Percentiles rank a stretch among this genome's conserved stretches.
phyloP scores from a whole-genome alignment of 1,140 invertebrate species.

The Acarapis woodi region DNA sequence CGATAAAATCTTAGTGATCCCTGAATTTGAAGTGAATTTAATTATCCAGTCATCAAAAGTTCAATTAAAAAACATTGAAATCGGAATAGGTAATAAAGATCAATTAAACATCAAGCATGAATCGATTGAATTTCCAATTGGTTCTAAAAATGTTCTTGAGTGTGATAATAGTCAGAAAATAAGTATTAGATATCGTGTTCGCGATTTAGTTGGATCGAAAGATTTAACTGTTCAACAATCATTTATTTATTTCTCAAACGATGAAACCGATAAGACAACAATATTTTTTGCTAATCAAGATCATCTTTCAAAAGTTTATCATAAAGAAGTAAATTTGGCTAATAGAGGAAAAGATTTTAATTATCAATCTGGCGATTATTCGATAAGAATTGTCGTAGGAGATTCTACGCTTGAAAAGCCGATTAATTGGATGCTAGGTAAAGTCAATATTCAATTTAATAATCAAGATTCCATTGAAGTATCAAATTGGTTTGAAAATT shows the following conservation, averaged over 20 bases:
- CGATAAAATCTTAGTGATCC: constrained; percentile 26
- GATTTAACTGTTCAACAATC: constrained; percentile 58
- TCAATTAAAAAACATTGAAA: constrained; percentile 40
- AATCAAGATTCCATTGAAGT: no score
- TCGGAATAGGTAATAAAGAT: constrained; percentile 67
- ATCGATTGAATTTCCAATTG: constrained; percentile 35
- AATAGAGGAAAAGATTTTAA: constrained; percentile 47
- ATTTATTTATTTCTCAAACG: constrained; percentile 45
- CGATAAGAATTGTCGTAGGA: constrained; percentile 55
- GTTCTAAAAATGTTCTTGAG: constrained; percentile 26
- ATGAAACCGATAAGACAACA: constrained; percentile 40
- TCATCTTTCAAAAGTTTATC: constrained; percentile 32
- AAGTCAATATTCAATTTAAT: constrained; percentile 6
- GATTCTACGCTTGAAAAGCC: constrained; percentile 69
- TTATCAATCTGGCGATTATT: constrained; percentile 42
- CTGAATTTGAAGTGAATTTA: constrained; percentile 23
- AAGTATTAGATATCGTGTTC: constrained; percentile 43
- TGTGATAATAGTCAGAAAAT: constrained; percentile 70
- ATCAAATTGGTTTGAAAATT: constrained; percentile 17
- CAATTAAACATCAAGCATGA: neutral
- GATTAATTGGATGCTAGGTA: constrained; percentile 47
- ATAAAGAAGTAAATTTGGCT: constrained; percentile 63
- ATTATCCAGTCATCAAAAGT: constrained; percentile 22
- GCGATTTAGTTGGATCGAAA: constrained; percentile 34
- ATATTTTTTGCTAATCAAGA: constrained; percentile 81